phyloP scores from a whole-genome alignment of 2,797 vertebrate species.

The Melopsittacus undulatus region DNA sequence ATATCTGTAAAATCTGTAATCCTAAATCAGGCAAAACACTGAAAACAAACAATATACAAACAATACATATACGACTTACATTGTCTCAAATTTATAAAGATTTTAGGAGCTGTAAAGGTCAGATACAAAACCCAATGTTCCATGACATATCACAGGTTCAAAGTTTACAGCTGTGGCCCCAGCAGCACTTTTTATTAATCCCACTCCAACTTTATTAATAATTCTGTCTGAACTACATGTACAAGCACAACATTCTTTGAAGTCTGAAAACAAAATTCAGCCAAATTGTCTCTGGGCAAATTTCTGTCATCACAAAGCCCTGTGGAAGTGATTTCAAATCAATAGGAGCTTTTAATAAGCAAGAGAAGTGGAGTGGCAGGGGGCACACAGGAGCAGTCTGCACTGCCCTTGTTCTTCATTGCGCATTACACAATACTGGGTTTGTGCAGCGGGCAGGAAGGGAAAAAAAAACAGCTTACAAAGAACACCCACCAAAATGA shows the following conservation, averaged over 20 bases:
- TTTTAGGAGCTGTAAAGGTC: not conserved
- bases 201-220: conserved; percentile 49
- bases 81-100: not conserved
- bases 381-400: not conserved
- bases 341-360: conserved; percentile 48
- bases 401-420: not conserved
- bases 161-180: not conserved
- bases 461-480: not conserved
- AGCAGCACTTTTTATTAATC: conserved; percentile 43
- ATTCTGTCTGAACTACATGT: conserved; percentile 56
- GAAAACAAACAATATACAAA: not conserved
- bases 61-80: not conserved
- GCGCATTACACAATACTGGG: not conserved
- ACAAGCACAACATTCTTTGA: conserved; percentile 40
- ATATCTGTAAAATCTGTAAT: not conserved
- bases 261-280: conserved; percentile 49
- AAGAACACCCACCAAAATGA: not conserved
- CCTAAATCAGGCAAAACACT: not conserved
- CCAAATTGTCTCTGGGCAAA: conserved; percentile 49
- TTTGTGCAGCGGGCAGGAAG: not conserved
- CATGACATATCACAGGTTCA: not conserved
- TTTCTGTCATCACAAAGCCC: conserved; percentile 52
- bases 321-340: conserved; percentile 34
- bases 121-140: not conserved
- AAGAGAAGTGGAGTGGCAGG: not conserved